Percentiles rank a stretch among this genome's conserved stretches.
phyloP scores from a whole-genome alignment of 2,113 vertebrate genomes.

The Apistogramma diplotaenia region DNA sequence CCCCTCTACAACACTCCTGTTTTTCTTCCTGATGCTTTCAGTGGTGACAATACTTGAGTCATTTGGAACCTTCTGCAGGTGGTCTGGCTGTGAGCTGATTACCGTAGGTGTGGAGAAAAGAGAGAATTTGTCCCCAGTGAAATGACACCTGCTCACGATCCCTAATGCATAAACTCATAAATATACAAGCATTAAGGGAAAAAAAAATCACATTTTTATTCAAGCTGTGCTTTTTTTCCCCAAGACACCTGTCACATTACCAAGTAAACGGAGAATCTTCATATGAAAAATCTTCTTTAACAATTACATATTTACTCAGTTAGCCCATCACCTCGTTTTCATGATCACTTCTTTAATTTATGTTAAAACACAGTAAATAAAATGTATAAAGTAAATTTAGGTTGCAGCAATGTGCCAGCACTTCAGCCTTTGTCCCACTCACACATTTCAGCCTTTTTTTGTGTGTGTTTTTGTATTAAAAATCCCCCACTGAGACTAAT shows the following conservation, averaged over 20 bases:
- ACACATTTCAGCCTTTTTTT: neutral
- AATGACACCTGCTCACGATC: neutral
- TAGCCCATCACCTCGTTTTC: too few species aligned
- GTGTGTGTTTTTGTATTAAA: neutral
- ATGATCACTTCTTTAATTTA: neutral
- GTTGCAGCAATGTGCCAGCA: neutral
- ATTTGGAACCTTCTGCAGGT: neutral
- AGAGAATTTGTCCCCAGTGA: neutral
- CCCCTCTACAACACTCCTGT: neutral
- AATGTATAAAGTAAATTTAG: neutral
- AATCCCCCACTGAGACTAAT: slow-evolving; percentile 8
- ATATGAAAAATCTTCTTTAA: neutral
- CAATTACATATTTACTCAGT: neutral
- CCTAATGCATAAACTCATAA: neutral
- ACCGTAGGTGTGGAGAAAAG: neutral
- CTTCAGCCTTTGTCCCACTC: neutral
- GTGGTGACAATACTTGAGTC: neutral
- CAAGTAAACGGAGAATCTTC: neutral
- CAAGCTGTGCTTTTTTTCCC: neutral
- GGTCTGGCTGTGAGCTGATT: neutral
- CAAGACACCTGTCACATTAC: neutral
- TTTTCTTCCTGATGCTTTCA: neutral
- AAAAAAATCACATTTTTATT: neutral
- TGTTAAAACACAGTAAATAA: neutral
- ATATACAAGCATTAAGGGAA: neutral